phyloP scores from a whole-genome alignment of 2,888 invertebrate genomes.

The Antheraea yamamai region DNA sequence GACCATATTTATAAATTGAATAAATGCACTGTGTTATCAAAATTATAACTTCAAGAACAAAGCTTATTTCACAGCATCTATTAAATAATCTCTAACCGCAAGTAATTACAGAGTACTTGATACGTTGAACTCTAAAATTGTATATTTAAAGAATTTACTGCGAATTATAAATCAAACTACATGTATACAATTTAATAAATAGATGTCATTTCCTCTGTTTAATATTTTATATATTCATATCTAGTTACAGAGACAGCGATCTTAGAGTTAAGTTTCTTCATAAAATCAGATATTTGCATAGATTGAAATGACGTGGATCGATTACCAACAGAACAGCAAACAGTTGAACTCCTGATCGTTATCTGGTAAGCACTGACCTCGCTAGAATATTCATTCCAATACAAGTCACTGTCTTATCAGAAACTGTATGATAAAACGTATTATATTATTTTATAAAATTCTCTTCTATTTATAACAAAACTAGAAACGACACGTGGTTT shows the following conservation, averaged over 20 bases:
- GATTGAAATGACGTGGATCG: constrained; percentile 39
- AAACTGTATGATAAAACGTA: background rate
- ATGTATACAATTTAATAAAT: background rate
- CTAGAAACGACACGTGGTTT: too few species aligned
- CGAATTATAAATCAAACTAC: background rate
- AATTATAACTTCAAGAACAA: background rate
- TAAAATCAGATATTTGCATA: constrained; percentile 15
- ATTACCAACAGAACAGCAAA: constrained; percentile 39
- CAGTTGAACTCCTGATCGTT: constrained; percentile 53
- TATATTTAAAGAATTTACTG: background rate
- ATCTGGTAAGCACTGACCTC: constrained; percentile 32
- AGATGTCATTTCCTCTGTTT: background rate
- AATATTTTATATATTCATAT: background rate
- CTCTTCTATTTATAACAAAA: background rate
- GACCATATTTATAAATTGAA: too few species aligned
- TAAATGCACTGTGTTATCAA: background rate
- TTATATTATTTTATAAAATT: background rate
- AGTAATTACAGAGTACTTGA: background rate
- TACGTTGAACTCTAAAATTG: background rate
- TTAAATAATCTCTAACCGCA: background rate
- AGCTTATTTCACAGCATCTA: background rate
- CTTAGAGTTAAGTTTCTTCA: background rate
- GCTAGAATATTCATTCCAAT: constrained; percentile 10
- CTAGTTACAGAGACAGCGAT: background rate
- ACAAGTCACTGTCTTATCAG: background rate